These are phyloP conservation scores for Tetranychus piercei DNA, from an alignment of 2,888 invertebrate species.

Conservation along the genomic window DNA sequence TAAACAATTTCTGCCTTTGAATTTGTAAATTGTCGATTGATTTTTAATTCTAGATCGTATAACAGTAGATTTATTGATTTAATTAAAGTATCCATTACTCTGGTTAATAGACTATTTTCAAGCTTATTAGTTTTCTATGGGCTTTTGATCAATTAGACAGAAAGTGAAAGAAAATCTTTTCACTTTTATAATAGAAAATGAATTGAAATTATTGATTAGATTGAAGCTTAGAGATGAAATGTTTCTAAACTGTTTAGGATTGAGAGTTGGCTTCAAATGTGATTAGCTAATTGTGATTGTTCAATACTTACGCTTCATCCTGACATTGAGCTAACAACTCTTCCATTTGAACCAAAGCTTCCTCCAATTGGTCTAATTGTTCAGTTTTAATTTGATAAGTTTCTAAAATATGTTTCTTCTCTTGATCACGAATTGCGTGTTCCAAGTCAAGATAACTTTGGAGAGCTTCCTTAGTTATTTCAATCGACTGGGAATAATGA, in stretches of 20 bases:
- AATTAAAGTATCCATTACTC: too few relatives aligned
- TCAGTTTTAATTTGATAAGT: slow-evolving; percentile 25
- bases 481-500: slow-evolving; percentile 13
- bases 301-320: slow-evolving; percentile 17
- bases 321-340: slow-evolving; percentile 14
- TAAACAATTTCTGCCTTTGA: too few relatives aligned
- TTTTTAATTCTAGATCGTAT: too few relatives aligned
- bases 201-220: background rate
- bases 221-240: background rate
- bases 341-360: slow-evolving; percentile 20
- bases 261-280: background rate
- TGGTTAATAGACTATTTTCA: too few relatives aligned
- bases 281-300: background rate
- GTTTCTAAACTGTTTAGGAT: background rate
- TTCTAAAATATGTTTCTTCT: slow-evolving; percentile 24
- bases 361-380: slow-evolving; percentile 25
- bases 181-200: background rate
- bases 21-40: too few relatives aligned
- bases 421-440: slow-evolving; percentile 22
- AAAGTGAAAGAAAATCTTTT: background rate
- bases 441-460: slow-evolving; percentile 25
- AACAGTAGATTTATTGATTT: too few relatives aligned
- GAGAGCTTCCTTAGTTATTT: slow-evolving; percentile 24
- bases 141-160: too few relatives aligned
- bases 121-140: too few relatives aligned